Percentiles rank a stretch among this genome's conserved stretches.
These are phyloP conservation scores for Gasteruption jaculator DNA, from an alignment of 2,888 invertebrate genomes.

Conservation along the genomic window DNA sequence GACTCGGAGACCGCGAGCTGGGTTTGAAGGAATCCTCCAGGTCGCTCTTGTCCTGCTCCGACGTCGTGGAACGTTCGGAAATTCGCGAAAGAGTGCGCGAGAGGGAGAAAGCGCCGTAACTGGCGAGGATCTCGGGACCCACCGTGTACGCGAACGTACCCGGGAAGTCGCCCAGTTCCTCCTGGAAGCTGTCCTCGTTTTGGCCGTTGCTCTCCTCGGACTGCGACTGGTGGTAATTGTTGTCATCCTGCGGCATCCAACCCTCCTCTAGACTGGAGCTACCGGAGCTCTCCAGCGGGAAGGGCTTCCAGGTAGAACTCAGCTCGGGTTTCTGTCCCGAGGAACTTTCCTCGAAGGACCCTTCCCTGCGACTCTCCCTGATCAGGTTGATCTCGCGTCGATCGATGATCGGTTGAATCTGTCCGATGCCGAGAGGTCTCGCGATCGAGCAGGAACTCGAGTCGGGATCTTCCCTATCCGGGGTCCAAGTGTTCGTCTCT, in stretches of 20 bases:
- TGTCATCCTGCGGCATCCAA: slow-evolving; percentile 68
- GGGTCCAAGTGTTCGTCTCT: slow-evolving; percentile 75
- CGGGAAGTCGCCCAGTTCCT: slow-evolving; percentile 73
- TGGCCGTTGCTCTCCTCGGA: slow-evolving; percentile 44
- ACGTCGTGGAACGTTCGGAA: slow-evolving; percentile 83
- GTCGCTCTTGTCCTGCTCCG: slow-evolving; percentile 77
- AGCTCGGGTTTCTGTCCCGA: slow-evolving; percentile 59
- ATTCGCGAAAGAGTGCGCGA: slow-evolving; percentile 79
- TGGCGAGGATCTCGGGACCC: slow-evolving; percentile 65
- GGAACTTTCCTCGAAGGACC: slow-evolving; percentile 39
- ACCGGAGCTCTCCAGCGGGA: slow-evolving; percentile 79
- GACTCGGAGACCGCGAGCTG: slow-evolving; percentile 77
- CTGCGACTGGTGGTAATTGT: slow-evolving; percentile 37
- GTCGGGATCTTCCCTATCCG: slow-evolving; percentile 54
- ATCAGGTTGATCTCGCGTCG: slow-evolving; percentile 43
- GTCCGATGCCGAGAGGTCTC: slow-evolving; percentile 72
- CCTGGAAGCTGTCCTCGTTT: slow-evolving; percentile 60
- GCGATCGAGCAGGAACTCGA: slow-evolving; percentile 70
- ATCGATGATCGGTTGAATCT: slow-evolving; percentile 46
- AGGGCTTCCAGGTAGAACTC: slow-evolving; percentile 78
- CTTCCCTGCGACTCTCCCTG: slow-evolving; percentile 35
- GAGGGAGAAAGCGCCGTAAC: slow-evolving; percentile 70
- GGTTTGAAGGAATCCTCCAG: slow-evolving; percentile 84
- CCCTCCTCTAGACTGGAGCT: slow-evolving; percentile 84
- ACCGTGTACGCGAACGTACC: slow-evolving; percentile 72